Evolutionary conservation across 2,888 invertebrate species (phyloP).

Genomic region (Apotomis capreana): DNA sequence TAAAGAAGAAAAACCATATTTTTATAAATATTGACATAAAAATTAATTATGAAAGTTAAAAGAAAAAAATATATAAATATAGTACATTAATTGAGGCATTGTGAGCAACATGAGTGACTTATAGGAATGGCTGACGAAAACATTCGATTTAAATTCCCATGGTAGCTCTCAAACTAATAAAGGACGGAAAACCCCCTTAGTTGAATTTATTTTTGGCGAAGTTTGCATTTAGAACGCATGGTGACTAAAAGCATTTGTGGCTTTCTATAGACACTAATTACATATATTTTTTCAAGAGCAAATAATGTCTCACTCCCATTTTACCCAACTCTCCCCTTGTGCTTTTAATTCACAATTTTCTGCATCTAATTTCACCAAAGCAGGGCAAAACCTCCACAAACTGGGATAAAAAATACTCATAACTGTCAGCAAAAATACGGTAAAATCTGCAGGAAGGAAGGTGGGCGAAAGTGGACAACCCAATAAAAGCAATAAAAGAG

Average conservation of each 20-base stretch:
- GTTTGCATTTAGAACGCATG: neutral
- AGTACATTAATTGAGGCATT: too few species aligned
- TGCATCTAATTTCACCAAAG: conserved; percentile 9
- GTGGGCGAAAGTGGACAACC: conserved; percentile 43
- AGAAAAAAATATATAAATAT: too few species aligned
- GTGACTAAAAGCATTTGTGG: neutral
- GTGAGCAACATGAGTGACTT: too few species aligned
- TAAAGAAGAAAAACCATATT: too few species aligned
- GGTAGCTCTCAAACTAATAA: too few species aligned
- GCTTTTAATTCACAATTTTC: conserved; percentile 1
- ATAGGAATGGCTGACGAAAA: too few species aligned
- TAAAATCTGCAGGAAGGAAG: conserved; percentile 34
- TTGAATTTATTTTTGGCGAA: too few species aligned
- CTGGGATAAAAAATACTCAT: conserved; percentile 30
- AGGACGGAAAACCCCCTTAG: too few species aligned
- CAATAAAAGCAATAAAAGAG: conserved; percentile 63
- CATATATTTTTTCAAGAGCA: neutral
- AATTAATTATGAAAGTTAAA: too few species aligned
- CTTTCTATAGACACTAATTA: too few species aligned
- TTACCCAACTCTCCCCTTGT: neutral
- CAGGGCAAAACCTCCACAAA: conserved; percentile 9
- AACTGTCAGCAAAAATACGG: conserved; percentile 34
- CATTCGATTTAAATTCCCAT: too few species aligned
- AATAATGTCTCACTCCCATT: neutral
- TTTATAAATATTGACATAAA: too few species aligned